Evolutionary conservation across 1,140 invertebrate genomes (phyloP).

Genomic region (Argopecten irradians): DNA sequence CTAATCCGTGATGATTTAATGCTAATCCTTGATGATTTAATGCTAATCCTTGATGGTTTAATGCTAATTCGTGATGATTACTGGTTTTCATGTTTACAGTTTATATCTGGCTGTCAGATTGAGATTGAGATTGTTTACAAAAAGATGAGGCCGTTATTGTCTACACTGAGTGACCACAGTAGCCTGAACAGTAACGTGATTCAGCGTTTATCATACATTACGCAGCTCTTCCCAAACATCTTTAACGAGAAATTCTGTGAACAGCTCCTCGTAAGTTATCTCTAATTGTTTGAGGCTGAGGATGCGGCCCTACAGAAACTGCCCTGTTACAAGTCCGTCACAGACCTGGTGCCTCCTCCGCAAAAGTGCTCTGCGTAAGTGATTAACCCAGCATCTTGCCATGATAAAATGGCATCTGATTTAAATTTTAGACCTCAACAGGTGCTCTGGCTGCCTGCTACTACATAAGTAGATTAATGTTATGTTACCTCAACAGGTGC

Average conservation of each 20-base stretch:
- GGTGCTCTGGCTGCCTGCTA: no score
- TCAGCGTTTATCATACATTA: constrained; percentile 91
- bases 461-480: no score
- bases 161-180: constrained; percentile 90
- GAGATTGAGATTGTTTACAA: constrained; percentile 82
- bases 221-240: constrained; percentile 95
- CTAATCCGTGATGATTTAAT: no score
- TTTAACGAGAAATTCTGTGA: constrained; percentile 97
- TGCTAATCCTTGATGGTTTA: no score
- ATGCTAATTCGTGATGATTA: no score
- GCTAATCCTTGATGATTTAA: no score
- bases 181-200: constrained; percentile 91
- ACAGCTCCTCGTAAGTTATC: constrained; percentile 83
- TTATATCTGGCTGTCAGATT: constrained; percentile 73
- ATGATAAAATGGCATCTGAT: no score
- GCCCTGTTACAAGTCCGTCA: constrained; percentile 94
- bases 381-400: background rate
- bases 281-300: constrained; percentile 94
- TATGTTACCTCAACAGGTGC: no score
- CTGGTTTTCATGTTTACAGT: constrained; percentile 64
- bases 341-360: constrained; percentile 90
- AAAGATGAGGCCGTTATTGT: constrained; percentile 88
- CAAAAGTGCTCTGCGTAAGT: constrained; percentile 87
- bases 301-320: constrained; percentile 89
- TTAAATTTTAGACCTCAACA: no score